A percentile compares a stretch with the other conserved stretches of the same genome.
These are phyloP conservation scores for Aegithalos caudatus DNA, from an alignment of 2,113 vertebrate genomes.

Conservation along the genomic window DNA sequence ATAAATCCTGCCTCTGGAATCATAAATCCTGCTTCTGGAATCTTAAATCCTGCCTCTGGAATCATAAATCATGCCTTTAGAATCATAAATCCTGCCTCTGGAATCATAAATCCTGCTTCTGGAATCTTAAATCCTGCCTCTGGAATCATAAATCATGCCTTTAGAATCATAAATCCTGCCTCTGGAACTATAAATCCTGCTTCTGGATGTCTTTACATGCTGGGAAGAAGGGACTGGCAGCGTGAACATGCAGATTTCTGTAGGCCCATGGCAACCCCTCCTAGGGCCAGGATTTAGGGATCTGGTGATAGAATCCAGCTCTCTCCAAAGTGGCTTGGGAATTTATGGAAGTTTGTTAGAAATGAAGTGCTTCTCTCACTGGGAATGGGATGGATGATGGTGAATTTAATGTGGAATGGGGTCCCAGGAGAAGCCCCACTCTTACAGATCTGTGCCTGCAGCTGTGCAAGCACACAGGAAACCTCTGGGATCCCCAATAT, in stretches of 20 bases:
- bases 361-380: fast-evolving
- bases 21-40: not conserved
- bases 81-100: no score
- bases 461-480: not conserved
- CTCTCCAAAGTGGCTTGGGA: not conserved
- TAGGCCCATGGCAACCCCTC: not conserved
- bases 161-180: not conserved
- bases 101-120: not conserved
- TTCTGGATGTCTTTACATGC: not conserved
- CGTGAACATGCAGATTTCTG: fast-evolving
- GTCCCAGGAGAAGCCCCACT: not conserved
- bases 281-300: not conserved
- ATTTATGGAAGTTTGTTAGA: not conserved
- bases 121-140: not conserved
- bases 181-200: not conserved
- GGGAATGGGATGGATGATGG: not conserved
- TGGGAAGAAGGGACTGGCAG: not conserved
- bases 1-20: fast-evolving
- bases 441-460: not conserved
- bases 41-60: no score
- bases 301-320: not conserved
- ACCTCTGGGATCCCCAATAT: not conserved
- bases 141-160: fast-evolving
- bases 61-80: no score
- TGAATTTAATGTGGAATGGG: not conserved